Base-by-base conservation (phyloP, 2,113 vertebrate species). In the Riparia riparia region DNA sequence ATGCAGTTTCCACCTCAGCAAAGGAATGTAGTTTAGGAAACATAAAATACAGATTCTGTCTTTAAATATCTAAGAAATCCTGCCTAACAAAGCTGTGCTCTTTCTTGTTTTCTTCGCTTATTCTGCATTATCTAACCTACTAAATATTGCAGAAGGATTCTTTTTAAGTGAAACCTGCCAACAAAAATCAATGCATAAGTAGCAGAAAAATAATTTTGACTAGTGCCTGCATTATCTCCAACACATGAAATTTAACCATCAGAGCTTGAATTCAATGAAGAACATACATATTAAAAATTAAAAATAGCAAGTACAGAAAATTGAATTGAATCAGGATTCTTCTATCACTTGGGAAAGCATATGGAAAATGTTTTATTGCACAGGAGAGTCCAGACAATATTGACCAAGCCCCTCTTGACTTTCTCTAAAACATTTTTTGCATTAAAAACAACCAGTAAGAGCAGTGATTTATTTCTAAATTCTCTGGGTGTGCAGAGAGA, bases 391-490 rank as follows among this genome's bases (percentile, higher is more conserved):
- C 81, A 71, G 58, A 49, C 4, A 7, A 89, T 96, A 95, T 85
- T 94, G 95, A 93, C 93, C 76, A 94, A 95, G 37, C 24, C 76
- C 17, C 45, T 80, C 84, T 77, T 90, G 90, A 89, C 54, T 96
- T 96, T 77, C 64, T 73, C 65, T 82, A 87, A 95, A 90, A 83
- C 51, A 94, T 93, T 95, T 82, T 83, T 93, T 96, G 84, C 89
- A 94, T 97, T 95, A 90, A 92, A 93, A 96, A 44, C 74, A 91
- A 61, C 72, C 29, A 42, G 44, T 68, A 83, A 69, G 41, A 95
- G 49, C n/a, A 95, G 72, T 88, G 65, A 96, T 97, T 96, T 96
- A 93, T 95, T 97, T 97, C 90, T 90, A 90, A 94, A 96, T 96
- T 96, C 95, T 72, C 72, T 91, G 63, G 32, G 81, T 53, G 61